These are phyloP conservation scores for Lethrus apterus DNA, from an alignment of 1,140 invertebrate species.

Conservation along the genomic window DNA sequence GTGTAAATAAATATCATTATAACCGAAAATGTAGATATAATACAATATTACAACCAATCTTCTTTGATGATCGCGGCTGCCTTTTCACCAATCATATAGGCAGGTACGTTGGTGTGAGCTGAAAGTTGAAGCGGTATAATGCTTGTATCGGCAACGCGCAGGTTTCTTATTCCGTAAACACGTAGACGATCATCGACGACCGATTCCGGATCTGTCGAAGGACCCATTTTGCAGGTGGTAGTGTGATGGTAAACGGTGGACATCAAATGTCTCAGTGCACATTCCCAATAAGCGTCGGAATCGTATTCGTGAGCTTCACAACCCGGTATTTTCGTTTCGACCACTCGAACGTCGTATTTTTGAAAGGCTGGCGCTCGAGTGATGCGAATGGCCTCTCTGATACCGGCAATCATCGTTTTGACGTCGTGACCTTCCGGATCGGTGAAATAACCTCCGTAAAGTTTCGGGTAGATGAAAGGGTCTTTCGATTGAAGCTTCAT, in stretches of 20 bases:
- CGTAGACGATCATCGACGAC: constrained; percentile 50
- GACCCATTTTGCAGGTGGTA: constrained; percentile 56
- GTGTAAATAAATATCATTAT: no score
- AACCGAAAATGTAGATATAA: no score
- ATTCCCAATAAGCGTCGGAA: constrained; percentile 48
- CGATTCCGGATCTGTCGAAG: constrained; percentile 41
- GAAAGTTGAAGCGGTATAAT: constrained; percentile 60
- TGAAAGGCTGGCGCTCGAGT: constrained; percentile 25
- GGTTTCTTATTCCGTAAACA: constrained; percentile 40
- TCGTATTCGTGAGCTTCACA: constrained; percentile 36
- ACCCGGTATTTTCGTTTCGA: constrained; percentile 37
- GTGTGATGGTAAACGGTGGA: constrained; percentile 43
- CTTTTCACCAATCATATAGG: constrained; percentile 80
- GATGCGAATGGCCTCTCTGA: constrained; percentile 27
- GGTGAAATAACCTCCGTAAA: constrained; percentile 56
- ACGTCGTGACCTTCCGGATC: constrained; percentile 40
- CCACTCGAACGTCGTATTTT: constrained; percentile 37
- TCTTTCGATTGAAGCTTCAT: constrained; percentile 48
- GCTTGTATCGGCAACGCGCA: constrained; percentile 66
- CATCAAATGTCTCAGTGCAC: constrained; percentile 38
- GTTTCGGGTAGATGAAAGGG: constrained; percentile 53
- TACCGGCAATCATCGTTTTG: constrained; percentile 31
- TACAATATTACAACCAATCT: no score
- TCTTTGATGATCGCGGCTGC: constrained; percentile 70
- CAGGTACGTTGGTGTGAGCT: constrained; percentile 63